Evolutionary conservation across 2,113 vertebrate genomes (phyloP).

Genomic region (Neotoma lepida): DNA sequence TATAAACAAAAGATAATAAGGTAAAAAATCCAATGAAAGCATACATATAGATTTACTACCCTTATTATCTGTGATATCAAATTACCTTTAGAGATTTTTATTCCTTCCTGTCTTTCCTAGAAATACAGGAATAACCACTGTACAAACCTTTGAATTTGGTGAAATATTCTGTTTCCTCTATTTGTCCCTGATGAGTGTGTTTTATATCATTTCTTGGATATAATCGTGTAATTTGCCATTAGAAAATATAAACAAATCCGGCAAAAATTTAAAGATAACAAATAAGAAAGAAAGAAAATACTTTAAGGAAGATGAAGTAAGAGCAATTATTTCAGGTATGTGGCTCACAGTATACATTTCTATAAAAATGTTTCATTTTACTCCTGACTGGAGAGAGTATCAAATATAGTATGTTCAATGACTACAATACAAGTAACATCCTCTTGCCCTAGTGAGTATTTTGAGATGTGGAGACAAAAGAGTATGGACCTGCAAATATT

Average conservation of each 20-base stretch:
- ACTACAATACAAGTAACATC: slow-evolving; percentile 11
- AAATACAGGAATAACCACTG: slow-evolving; percentile 20
- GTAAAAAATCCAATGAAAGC: not conserved
- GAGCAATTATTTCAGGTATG: not conserved
- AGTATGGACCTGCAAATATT: not conserved
- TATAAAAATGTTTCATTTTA: not conserved
- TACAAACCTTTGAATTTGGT: not conserved
- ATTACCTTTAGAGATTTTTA: slow-evolving; percentile 10
- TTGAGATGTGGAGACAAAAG: slow-evolving; percentile 16
- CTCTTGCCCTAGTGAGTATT: not conserved
- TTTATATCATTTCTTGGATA: slow-evolving; percentile 29
- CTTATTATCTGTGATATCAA: not conserved
- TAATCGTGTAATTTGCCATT: not conserved
- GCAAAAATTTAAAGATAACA: slow-evolving; percentile 33
- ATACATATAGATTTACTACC: not conserved
- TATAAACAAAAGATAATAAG: slow-evolving; percentile 11
- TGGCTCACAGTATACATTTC: not conserved
- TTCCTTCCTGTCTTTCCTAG: not conserved
- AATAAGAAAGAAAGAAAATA: not conserved
- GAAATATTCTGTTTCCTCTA: not conserved
- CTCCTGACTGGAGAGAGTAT: not conserved
- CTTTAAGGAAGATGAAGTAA: not conserved
- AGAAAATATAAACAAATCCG: not conserved
- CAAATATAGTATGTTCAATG: not conserved
- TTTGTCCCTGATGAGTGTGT: not conserved